Base-by-base conservation (phyloP, 2,888 invertebrate genomes). In the Fragum whitleyi region DNA sequence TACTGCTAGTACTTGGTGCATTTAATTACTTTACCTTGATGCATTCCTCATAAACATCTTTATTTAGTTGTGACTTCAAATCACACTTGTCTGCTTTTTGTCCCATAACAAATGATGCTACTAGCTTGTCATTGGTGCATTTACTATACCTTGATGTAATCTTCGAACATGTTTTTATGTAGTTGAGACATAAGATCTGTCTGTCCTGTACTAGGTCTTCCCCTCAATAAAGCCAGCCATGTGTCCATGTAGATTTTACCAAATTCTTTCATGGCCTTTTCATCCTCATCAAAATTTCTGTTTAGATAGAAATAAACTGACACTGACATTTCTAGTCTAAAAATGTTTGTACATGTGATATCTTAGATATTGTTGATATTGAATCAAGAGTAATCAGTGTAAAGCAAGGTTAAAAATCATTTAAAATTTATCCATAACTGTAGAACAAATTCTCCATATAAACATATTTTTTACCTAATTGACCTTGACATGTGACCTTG, bases 271-370 rank as follows among this genome's bases (percentile, higher is more conserved):
- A 28, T 32, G 6, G 32, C 21, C 11, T 57, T 72, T 7, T 74
- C 74, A 19, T 79, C 78, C 32, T 79, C 79, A n/a, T 79, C 79
- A 65, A 74, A 71, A 28, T 74, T 32, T 6, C 79, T 79, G 29
- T 23, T 11, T n/a, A 23, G 21, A 11, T 19, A 32, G 6, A 39
- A 21, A 2, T 21, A 39, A 65, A 29, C 3, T n/a, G n/a, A n/a
- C n/a, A n/a, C n/a, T 19, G 28, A 16, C 6, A 55, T 55, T 42
- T 11, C 42, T n/a, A n/a, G 42, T 11, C 16, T 42, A 42, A 42
- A 42, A 9, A 42, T 42, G 42, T 11, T 11, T 16, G 42, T 16
- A 42, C 42, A 42, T 42, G 42, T 42, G 9, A 11, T 11, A 11
- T 42, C 42, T 42, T 9, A 11, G 16, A 16, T 9, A 11, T 16